Evolutionary conservation across 1,140 invertebrate genomes (phyloP).

Genomic region (Lordiphosa clarofinis): DNA sequence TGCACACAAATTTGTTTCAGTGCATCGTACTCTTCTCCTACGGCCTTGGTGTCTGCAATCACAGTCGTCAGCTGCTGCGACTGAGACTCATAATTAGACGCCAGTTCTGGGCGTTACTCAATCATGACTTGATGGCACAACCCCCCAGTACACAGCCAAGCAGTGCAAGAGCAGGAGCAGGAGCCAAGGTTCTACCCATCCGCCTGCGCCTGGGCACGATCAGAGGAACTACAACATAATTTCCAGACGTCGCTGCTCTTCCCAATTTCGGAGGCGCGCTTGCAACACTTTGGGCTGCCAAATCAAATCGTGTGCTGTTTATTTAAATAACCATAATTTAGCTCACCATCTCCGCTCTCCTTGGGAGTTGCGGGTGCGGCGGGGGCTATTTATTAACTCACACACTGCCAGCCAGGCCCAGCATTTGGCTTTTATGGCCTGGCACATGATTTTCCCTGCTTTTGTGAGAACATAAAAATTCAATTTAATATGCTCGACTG

Average conservation of each 20-base stretch:
- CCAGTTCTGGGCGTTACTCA: conserved; percentile 73
- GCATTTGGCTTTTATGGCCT: conserved; percentile 53
- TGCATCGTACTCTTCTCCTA: background rate
- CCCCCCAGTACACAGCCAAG: conserved; percentile 34
- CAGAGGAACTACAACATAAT: conserved; percentile 67
- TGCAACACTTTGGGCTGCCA: conserved; percentile 69
- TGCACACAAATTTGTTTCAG: no score
- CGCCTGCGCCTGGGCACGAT: conserved; percentile 38
- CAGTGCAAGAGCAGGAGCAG: conserved; percentile 20
- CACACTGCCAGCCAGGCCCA: conserved; percentile 29
- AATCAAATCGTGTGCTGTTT: conserved; percentile 80
- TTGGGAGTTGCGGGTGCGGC: conserved; percentile 4
- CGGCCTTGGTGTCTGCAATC: background rate
- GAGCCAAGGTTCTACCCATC: conserved; percentile 18
- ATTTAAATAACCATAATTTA: conserved; percentile 80
- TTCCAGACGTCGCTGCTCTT: conserved; percentile 45
- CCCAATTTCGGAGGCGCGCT: conserved; percentile 65
- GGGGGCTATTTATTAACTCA: conserved; percentile 69
- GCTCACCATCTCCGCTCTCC: conserved; percentile 26
- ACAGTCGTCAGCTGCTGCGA: conserved; percentile 14
- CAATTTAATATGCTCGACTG: conserved; percentile 65
- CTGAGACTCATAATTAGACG: conserved; percentile 63
- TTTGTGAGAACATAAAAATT: conserved; percentile 75
- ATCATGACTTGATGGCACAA: conserved; percentile 78
- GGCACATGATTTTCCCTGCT: conserved; percentile 58